Evolutionary conservation across 1,140 invertebrate genomes (phyloP), one percentile per base, ranked within the genome.

Genomic region (Lepidotrigona ventralis): DNA sequence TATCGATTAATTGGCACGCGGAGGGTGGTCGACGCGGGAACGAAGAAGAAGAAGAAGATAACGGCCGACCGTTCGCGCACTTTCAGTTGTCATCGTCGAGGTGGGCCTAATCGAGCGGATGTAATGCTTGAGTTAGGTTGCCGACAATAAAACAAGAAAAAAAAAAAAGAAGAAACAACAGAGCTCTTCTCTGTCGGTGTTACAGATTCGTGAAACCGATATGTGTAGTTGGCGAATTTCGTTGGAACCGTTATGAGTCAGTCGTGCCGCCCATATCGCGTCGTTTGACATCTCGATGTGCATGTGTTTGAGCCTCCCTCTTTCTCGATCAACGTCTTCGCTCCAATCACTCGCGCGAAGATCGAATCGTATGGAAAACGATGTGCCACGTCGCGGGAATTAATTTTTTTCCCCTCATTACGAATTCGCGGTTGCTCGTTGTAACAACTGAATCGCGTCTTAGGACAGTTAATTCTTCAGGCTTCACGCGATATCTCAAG

Each of bases 371-470:
- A 46, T 51, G 70, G 53, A 60, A 75, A 82, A 4, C 4, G 46
- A 73, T 78, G 85, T 74, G 58, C 86, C 84, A 86, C 26, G 33
- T 8, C 23, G 1, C 14, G 1, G 53, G 56, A 86, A 82, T 60
- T 76, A 21, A 53, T 4, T 39, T 39, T 23, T 51, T 74, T 82
- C 54, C 23, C 17, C 21, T 51, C 63, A 82, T 74, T 63, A 26
- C 33, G 1, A 19, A 71, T 23, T 33, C 33, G 17, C 19, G 19
- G 0, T 46, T 46, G 9, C 39, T 46, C 39, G 39, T 46, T 6
- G 6, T 46, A 46, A 15, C n/a, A 14, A 26, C 2, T 66, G 14
- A 23, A n/a, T 21, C 73, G 46, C 12, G n/a, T 29, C 46, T 23
- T 33, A 3, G 26, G 8, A 46, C 4, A 3, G 17, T 51, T 5